Evolutionary conservation across 2,797 vertebrate species (phyloP), one percentile per base, ranked within the genome.

Genomic region (Hapalemur alaotrensis): DNA sequence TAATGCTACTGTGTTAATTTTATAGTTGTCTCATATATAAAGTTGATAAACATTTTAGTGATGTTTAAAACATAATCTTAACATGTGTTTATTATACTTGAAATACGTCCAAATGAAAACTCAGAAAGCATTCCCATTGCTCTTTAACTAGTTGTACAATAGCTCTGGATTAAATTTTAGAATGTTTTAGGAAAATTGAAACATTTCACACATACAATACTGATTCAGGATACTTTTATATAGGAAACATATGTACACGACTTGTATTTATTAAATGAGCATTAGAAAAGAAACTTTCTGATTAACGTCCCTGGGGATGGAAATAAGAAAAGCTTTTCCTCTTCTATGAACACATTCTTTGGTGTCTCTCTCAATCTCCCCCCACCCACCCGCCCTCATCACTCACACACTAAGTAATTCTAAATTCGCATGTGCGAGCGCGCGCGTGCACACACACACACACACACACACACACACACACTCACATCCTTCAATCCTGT

Each of bases 161-260:
- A 97, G 94, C 97, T 98, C 97, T 98, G 98, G 98, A 98, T 98
- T 94, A 98, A 0, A 25, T 98, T 96, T 98, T 98, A 97, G 97
- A 98, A 98, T 98, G 97, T 98, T 98, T 98, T 96, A 97, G 95
- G 97, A 98, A 98, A 98, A 98, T 97, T 98, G 98, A 98, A 98
- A 98, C 97, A 98, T 98, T 98, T 99, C 98, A 98, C 98, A 98
- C 98, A 98, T 98, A 96, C 84, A 98, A 79, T 95, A 98, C 94
- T 95, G 98, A 98, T 98, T 98, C 97, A 96, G 97, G 93, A 97
- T 98, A 98, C 43, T 97, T 98, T 96, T 97, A 92, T 98, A 98
- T 98, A 94, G 85, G 97, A 98, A 98, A 97, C 98, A 98, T 97
- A 97, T 98, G 98, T 97, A 95, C 0, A 0, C 85, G 96, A 92